Base-by-base conservation (phyloP, 2,888 invertebrate genomes). In the Auanema sp. region DNA sequence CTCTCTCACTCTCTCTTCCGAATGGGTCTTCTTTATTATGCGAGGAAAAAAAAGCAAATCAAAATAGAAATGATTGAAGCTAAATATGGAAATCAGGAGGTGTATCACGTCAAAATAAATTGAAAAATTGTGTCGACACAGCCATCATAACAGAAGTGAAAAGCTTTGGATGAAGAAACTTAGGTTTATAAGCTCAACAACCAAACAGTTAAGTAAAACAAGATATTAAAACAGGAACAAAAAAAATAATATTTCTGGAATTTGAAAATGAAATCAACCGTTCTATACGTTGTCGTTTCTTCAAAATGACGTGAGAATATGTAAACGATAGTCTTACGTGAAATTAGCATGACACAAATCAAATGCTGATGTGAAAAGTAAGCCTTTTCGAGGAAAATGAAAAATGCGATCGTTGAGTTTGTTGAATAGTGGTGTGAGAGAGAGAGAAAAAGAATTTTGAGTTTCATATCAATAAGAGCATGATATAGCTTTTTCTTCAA, bases 21-120 rank as follows among this genome's bases (percentile, higher is more conserved):
- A n/a, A 33, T 33, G 33, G 33, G 33, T 33, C 33, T 33, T 33
- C 33, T 33, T 33, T 33, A 33, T 33, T 33, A 33, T 33, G 33
- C 33, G 33, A 33, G 33, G 8, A 33, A 33, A 33, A 8, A 33
- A 33, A 33, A 33, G 33, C 33, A 8, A 50, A 50, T 11, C 11
- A 50, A n/a, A 50, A 23, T 16, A 50, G n/a, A 50, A 50, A 11
- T 50, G 21, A 47, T 16, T 18, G 50, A 50, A 50, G 11, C 21
- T 11, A 12, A 24, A 50, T n/a, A 23, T 50, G 11, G 16, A 50
- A 23, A 23, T 24, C 50, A 50, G 24, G 16, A 50, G 24, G 24
- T 21, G 21, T 16, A 24, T 50, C n/a, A 50, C 12, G 12, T 50
- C 50, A 50, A 50, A 50, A 50, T 50, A 24, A 50, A 50, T 21